Base-by-base conservation (phyloP, 2,113 vertebrate genomes). In the Orthonyx spaldingii region DNA sequence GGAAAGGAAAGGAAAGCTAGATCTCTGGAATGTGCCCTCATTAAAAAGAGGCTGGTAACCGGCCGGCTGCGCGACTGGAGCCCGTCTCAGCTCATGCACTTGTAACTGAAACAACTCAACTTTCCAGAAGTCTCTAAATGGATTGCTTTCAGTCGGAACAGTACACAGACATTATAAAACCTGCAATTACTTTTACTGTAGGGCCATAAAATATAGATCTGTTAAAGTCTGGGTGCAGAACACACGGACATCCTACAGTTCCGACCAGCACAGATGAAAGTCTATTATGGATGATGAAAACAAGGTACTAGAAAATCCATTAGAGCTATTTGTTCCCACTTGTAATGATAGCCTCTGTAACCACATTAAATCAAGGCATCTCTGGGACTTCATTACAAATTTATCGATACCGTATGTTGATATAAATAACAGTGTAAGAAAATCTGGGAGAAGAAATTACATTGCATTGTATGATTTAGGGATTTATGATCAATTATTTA, bases 171-270 rank as follows among this genome's bases (percentile, higher is more conserved):
- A 81, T 90, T 81, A 87, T 94, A 97, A 97, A 97, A 87, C 88
- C 94, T 96, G 88, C 93, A 97, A 97, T 97, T 97, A 96, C 89
- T 95, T 95, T 97, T 96, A 96, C 94, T 96, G 93, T 96, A 94
- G 71, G 94, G 89, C 89, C 90, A 98, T 98, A 97, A 98, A 98
- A 96, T 96, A 97, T 84, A 93, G 94, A 97, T 91, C 96, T 97
- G 94, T 96, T 93, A 93, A 96, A 97, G 92, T 96, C 97, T 97
- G 93, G 93, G 89, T 85, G 91, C 83, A 91, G 90, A 98, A 97
- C 94, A 92, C 91, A 94, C 1, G n/a, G 94, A 70, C 69, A 6
- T 96, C 74, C 84, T 90, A 92, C 83, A 92, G 77, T 97, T 97
- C 96, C 63, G 92, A 97, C 95, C 91, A 96, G 94, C 20, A n/a